Evolutionary conservation across 1,140 invertebrate species (phyloP), one percentile per base, ranked within the genome.

Genomic region (Musca vetustissima): DNA sequence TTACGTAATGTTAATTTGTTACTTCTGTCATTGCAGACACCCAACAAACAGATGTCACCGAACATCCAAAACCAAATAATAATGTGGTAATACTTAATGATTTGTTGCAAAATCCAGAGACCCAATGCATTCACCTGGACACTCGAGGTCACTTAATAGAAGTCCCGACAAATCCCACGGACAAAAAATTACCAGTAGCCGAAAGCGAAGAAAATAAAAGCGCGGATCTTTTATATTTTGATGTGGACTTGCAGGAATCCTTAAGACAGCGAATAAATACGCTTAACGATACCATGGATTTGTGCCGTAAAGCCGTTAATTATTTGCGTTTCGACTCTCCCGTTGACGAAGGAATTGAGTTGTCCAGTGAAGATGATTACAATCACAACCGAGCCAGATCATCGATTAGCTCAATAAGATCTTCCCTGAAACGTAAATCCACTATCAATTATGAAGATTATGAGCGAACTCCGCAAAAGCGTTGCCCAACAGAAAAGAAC

Each of bases 1-100:
- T 28, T 8, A 28, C 8, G 3, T 28, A 43, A 43, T 8, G 7
- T 43, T 43, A 32, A 4, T 43, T 43, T 43, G 4, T 11, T 43
- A 13, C 36, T 17, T 17, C 15, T 32, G 24, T 11, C 2, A 53
- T 25, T 28, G 17, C 48, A 32, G 28, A 28, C 3, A 17, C 7
- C 4, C n/a, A 32, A 15, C 14, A 19, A 4, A 24, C 6, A 1
- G 36, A 43, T 43, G 7, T 2, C 15, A 19, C 1, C 25, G 7
- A 15, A 15, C 9, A 59, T 21, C 32, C 15, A 24, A 36, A 21
- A 32, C 4, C 22, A 64, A 15, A 17, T 1, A 69, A 64, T 36
- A 68, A 68, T 65, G 74, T 80, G 1, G 65, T 80, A 0, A 71
- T 73, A 47, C 72, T 80, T 2, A 77, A 73, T 36, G 76, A 80